Conservation (phyloP, 1,140 invertebrate species). For the Nebria ingens region DNA sequence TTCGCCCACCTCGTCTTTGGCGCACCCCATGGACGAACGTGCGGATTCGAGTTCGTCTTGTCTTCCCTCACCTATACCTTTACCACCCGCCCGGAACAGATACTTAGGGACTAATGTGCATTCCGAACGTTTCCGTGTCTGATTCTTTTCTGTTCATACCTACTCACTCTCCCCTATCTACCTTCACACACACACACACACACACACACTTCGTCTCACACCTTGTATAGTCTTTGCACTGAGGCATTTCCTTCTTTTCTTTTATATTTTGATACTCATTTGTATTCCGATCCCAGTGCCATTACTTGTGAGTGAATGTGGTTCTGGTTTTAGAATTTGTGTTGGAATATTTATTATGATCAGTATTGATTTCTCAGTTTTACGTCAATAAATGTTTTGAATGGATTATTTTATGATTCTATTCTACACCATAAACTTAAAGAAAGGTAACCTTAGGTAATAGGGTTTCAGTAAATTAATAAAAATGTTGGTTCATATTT, state of each 20-base stretch:
- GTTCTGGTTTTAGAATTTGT: background rate
- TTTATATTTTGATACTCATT: background rate
- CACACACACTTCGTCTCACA: no score
- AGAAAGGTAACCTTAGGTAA: no score
- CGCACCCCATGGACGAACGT: background rate
- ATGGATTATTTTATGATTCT: no score
- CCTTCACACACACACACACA: no score
- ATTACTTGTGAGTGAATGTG: constrained; percentile 1
- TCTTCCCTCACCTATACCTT: background rate
- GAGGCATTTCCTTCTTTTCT: no score
- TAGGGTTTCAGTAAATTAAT: no score
- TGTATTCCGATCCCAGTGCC: background rate
- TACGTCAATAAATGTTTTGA: no score
- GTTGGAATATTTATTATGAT: constrained; percentile 7
- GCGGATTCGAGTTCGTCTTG: background rate
- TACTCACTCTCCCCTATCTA: no score
- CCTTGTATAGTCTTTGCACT: no score
- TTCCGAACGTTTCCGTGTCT: background rate
- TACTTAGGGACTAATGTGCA: background rate
- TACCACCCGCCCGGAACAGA: background rate
- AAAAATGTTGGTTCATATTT: no score
- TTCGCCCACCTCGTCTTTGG: background rate
- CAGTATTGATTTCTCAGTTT: background rate
- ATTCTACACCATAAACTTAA: no score
- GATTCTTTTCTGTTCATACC: background rate